Evolutionary conservation across 2,888 invertebrate species (phyloP).

Genomic region (Abrostola tripartita): DNA sequence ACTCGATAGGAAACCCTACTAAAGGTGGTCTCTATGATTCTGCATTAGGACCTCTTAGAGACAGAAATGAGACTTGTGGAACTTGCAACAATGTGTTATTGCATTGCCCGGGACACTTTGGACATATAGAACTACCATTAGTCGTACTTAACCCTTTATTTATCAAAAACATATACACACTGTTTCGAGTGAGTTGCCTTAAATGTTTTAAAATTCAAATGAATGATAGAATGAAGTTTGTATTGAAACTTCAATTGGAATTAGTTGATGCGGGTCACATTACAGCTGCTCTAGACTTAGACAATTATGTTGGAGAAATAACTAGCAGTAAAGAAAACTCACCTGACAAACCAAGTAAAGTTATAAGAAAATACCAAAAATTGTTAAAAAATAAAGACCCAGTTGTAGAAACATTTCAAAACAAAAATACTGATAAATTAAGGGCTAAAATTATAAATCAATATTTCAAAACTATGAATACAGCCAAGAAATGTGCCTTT

Average conservation of each 20-base stretch:
- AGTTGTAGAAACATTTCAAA: conserved; percentile 73
- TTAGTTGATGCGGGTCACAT: conserved; percentile 93
- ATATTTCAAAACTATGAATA: conserved; percentile 81
- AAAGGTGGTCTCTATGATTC: conserved; percentile 97
- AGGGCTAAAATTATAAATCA: conserved; percentile 80
- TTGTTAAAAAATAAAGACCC: conserved; percentile 72
- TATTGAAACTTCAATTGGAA: conserved; percentile 91
- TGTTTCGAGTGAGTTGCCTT: conserved; percentile 92
- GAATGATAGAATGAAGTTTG: conserved; percentile 81
- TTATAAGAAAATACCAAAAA: conserved; percentile 79
- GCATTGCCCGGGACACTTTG: conserved; percentile 97
- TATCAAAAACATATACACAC: conserved; percentile 90
- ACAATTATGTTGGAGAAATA: conserved; percentile 76
- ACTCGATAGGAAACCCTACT: conserved; percentile 93
- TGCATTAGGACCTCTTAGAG: conserved; percentile 91
- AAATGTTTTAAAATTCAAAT: conserved; percentile 91
- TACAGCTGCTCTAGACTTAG: conserved; percentile 91
- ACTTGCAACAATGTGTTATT: conserved; percentile 92
- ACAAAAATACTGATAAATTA: conserved; percentile 85
- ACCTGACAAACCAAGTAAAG: conserved; percentile 80
- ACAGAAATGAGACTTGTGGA: conserved; percentile 91
- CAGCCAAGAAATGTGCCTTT: conserved; percentile 85
- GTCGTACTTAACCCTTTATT: conserved; percentile 97
- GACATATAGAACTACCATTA: conserved; percentile 96
- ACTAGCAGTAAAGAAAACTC: conserved; percentile 75